Conservation (phyloP, 2,113 vertebrate genomes). For the Gnathonemus echidnorhynchus region DNA sequence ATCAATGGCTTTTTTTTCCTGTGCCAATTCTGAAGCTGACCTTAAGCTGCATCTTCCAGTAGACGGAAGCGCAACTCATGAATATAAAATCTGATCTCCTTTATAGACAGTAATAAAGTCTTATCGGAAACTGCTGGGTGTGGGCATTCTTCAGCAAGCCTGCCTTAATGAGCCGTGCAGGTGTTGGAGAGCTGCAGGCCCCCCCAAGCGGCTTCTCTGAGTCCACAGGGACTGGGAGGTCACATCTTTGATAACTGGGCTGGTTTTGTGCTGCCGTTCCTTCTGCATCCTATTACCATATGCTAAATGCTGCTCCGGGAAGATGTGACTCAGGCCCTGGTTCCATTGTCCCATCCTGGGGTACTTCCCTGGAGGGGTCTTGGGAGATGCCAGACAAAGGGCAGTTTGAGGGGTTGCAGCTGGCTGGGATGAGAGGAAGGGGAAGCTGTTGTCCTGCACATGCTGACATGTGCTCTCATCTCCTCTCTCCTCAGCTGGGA, state of each 20-base stretch:
- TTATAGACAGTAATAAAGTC: not conserved
- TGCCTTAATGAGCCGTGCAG: not conserved
- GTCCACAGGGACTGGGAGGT: not conserved
- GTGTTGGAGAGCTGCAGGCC: not conserved
- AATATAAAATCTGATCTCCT: not conserved
- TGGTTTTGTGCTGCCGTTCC: not conserved
- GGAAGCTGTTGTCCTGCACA: slow-evolving; percentile 33
- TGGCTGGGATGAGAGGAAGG: slow-evolving; percentile 16
- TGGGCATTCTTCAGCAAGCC: not conserved
- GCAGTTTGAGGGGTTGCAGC: slow-evolving; percentile 18
- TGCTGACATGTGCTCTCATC: slow-evolving; percentile 17
- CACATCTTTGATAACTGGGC: not conserved
- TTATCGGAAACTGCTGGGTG: not conserved
- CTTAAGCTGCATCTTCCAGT: not conserved
- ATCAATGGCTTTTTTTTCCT: not conserved
- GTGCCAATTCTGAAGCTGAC: not conserved
- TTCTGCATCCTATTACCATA: slow-evolving; percentile 32
- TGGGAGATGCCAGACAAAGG: slow-evolving; percentile 19
- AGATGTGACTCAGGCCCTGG: slow-evolving; percentile 41
- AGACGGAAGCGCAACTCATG: not conserved
- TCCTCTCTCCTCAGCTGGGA: slow-evolving; percentile 67
- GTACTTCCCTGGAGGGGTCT: slow-evolving; percentile 23
- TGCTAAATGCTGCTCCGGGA: slow-evolving; percentile 38
- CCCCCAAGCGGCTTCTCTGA: not conserved
- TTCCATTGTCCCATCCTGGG: slow-evolving; percentile 46